phyloP scores from a whole-genome alignment of 1,140 invertebrate species.

The Manduca sexta region DNA sequence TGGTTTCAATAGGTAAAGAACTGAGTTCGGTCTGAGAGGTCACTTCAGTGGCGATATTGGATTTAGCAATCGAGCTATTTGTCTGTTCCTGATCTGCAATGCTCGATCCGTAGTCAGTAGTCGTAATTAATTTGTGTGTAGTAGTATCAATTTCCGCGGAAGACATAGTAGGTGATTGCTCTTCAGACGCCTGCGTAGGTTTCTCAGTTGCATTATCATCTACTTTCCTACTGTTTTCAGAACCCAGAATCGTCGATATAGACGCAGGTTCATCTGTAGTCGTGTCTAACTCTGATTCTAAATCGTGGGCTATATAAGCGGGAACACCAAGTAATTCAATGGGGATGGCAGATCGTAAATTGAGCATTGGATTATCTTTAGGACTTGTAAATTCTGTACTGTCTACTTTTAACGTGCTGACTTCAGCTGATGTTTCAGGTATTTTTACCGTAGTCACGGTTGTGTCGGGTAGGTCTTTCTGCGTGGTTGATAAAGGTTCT shows the following conservation, averaged over 20 bases:
- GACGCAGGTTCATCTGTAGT: constrained; percentile 5
- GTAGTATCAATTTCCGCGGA: constrained; percentile 4
- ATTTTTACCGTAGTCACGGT: constrained; percentile 21
- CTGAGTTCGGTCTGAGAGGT: constrained; percentile 54
- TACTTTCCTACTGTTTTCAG: constrained; percentile 1
- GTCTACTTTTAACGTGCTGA: constrained; percentile 17
- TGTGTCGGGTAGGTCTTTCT: constrained; percentile 20
- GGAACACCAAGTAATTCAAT: constrained; percentile 50
- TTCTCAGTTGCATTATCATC: neutral
- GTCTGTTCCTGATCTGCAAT: constrained; percentile 25
- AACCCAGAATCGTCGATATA: constrained; percentile 4
- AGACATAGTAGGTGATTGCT: neutral
- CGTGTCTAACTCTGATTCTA: constrained; percentile 30
- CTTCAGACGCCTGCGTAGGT: constrained; percentile 8
- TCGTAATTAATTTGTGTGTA: constrained; percentile 2
- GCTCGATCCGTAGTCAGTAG: constrained; percentile 6
- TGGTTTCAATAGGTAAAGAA: constrained; percentile 58
- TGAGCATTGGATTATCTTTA: constrained; percentile 50
- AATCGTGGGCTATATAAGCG: constrained; percentile 32
- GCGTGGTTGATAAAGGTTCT: constrained; percentile 26
- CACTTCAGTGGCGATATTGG: constrained; percentile 44
- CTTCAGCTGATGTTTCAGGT: constrained; percentile 20
- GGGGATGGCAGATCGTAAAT: constrained; percentile 51
- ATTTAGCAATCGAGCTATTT: constrained; percentile 36
- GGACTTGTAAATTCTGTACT: constrained; percentile 18